A percentile compares a stretch with the other conserved stretches of the same genome.
These are phyloP conservation scores for Andrena bicolor DNA, from an alignment of 2,888 invertebrate species.

Conservation along the genomic window DNA sequence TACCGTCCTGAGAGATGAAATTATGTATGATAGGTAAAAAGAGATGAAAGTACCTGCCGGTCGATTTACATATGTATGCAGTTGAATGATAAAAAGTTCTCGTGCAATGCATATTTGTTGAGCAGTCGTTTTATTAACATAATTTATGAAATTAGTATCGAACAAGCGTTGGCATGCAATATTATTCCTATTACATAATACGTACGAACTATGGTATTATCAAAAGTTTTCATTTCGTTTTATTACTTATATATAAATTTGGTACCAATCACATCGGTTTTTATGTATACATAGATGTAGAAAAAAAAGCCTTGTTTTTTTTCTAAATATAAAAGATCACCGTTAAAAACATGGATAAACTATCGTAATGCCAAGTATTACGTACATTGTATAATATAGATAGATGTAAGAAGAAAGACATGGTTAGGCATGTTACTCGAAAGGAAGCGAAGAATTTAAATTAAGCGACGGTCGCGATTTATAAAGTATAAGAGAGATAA, in stretches of 20 bases:
- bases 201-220: not conserved
- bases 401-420: not conserved
- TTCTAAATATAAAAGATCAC: not conserved
- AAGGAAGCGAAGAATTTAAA: conserved; percentile 2
- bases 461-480: not conserved
- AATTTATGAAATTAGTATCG: conserved; percentile 29
- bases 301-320: conserved; percentile 3
- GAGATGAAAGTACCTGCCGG: no score
- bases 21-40: no score
- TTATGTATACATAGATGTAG: conserved; percentile 12
- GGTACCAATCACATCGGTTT: not conserved
- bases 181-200: conserved; percentile 18
- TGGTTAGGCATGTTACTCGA: conserved; percentile 3
- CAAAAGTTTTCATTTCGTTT: not conserved
- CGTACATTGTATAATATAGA: not conserved
- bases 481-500: conserved; percentile 43
- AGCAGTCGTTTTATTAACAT: conserved; percentile 48
- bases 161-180: conserved; percentile 26
- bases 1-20: no score
- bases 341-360: conserved; percentile 1
- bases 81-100: not conserved
- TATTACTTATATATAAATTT: conserved; percentile 10
- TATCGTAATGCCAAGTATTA: not conserved
- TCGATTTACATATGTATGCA: conserved; percentile 4
- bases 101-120: conserved; percentile 22